Evolutionary conservation across 2,113 vertebrate species (phyloP), one percentile per base, ranked within the genome.

Genomic region (Hyperoodon ampullatus): DNA sequence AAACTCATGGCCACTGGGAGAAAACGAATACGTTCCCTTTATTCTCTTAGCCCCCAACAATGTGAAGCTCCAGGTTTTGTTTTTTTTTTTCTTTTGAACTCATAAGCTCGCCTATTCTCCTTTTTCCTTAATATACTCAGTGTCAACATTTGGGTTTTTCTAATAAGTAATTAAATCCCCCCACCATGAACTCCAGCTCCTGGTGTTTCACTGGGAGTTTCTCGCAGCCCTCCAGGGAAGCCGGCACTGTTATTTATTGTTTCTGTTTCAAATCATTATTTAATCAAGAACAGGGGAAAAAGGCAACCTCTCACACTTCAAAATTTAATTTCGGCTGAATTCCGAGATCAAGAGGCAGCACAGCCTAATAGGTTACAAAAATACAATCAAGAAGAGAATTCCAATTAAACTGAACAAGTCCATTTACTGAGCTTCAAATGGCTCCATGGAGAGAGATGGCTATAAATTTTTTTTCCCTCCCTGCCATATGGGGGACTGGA

Each of bases 191-290:
- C 96, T 95, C 97, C 82, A 87, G 39, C 92, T 98, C 61, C 93
- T 80, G 58, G 86, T 26, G 33, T 97, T 97, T 98, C 97, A 87
- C 84, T 78, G 81, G 95, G 89, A 94, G 96, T 93, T 82, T 81
- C 65, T 94, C 95, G 95, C 92, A 94, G 95, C 97, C 98, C 97
- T 97, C 98, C 92, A 95, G 97, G 96, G 97, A 97, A 96, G 81
- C 35, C 16, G n/a, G 96, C 75, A 86, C 94, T 93, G 80, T 86
- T 97, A 98, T 98, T 97, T 98, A 98, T 98, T 97, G 96, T 96
- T 97, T 97, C 98, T 97, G 96, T 98, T 98, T 98, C 97, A 98
- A 98, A 98, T 97, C 90, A 98, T 98, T 98, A 98, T 98, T 98
- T 98, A 98, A 98, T 98, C 98, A 98, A 98, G 97, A 94, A 96